Base-by-base conservation (phyloP, 2,888 invertebrate genomes). In the Nysson spinosus region DNA sequence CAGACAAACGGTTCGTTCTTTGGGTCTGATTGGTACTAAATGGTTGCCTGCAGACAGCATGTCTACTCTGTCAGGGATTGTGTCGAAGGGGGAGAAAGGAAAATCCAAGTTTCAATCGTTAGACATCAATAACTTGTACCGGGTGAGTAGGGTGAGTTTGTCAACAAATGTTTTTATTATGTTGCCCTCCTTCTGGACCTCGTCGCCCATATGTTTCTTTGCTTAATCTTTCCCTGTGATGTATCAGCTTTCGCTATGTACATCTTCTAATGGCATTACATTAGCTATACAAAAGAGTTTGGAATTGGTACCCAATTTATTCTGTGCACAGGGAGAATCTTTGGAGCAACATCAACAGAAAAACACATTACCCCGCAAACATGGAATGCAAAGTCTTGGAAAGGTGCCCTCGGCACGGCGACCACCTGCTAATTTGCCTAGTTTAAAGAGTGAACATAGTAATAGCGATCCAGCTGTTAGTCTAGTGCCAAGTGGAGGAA, bases 341-440 rank as follows among this genome's bases (percentile, higher is more conserved):
- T 93, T 92, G 85, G 96, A 96, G 89, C 94, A 95, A 87, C 94
- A 94, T 86, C 94, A 94, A 88, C 94, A 94, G 85, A 96, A 95
- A 90, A 95, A 92, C 89, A 93, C 94, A 90, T 92, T 94, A 90
- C 94, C 94, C 88, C 96, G 96, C 90, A 98, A 98, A 93, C 97
- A 98, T 97, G 98, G 98, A 92, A 96, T 99, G 95, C 99, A 99
- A 95, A 95, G 95, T 91, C 94, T 99, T 94, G 99, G 99, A 90
- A 99, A 98, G 93, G 96, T 98, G 90, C 96, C 96, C 89, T 95
- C 95, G 90, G 96, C 96, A 88, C 95, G 99, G 90, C 95, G 99
- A 89, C 97, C 98, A 91, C 98, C 99, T 89, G 97, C 96, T 88
- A 97, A 98, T 91, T 91, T 99, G 90, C 99, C 99, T 88, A 99